Evolutionary conservation across 2,113 vertebrate genomes (phyloP).

Genomic region (Sinocyclocheilus rhinocerous): DNA sequence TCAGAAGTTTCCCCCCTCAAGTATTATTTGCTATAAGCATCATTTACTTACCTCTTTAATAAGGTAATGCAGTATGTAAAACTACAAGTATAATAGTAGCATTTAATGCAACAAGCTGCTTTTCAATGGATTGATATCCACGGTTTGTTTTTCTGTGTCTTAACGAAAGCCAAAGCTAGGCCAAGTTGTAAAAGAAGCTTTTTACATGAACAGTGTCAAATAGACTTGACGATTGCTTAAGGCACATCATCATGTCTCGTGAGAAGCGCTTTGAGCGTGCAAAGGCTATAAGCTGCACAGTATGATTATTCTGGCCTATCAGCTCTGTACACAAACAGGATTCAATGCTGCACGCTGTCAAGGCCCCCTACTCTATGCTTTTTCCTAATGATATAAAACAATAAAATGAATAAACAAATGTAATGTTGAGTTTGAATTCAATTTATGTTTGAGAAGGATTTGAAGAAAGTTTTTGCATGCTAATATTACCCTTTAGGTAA

Average conservation of each 20-base stretch:
- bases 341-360: slow-evolving; percentile 43
- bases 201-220: slow-evolving; percentile 39
- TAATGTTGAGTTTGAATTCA: slow-evolving; percentile 26
- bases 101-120: slow-evolving; percentile 70
- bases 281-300: slow-evolving; percentile 32
- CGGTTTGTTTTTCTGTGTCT: slow-evolving; percentile 63
- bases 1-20: slow-evolving; percentile 2
- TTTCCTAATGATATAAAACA: slow-evolving; percentile 48
- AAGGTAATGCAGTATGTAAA: slow-evolving; percentile 64
- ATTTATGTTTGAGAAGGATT: neutral
- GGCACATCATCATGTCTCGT: slow-evolving; percentile 15
- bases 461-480: no score
- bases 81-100: slow-evolving; percentile 60
- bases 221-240: slow-evolving; percentile 15
- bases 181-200: slow-evolving; percentile 59
- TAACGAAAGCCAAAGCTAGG: slow-evolving; percentile 75
- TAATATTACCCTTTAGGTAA: no score
- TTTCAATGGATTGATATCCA: slow-evolving; percentile 43
- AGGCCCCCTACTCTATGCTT: slow-evolving; percentile 44
- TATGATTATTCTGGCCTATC: slow-evolving; percentile 38
- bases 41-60: slow-evolving; percentile 56
- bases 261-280: slow-evolving; percentile 36
- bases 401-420: slow-evolving; percentile 48
- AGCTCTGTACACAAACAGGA: slow-evolving; percentile 41
- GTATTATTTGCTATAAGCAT: slow-evolving; percentile 56